Evolutionary conservation across 2,797 vertebrate species (phyloP).

Genomic region (Alfaro cultratus): DNA sequence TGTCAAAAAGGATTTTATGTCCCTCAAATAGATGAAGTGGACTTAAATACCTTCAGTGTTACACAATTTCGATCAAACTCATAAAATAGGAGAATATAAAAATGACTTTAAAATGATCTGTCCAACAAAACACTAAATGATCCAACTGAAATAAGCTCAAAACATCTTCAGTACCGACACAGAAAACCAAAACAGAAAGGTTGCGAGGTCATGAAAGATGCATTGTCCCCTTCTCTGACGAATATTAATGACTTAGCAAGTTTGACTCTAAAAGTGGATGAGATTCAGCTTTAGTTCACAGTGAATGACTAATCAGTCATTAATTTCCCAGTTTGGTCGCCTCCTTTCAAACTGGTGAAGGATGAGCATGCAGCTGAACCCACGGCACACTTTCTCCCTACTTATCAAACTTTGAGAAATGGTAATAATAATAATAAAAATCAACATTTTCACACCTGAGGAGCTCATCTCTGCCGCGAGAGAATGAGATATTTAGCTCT

Average conservation of each 20-base stretch:
- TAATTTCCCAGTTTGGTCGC: not conserved
- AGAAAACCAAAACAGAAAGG: not conserved
- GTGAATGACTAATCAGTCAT: constrained; percentile 56
- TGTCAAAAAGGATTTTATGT: too few species aligned
- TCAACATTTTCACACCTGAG: constrained; percentile 64
- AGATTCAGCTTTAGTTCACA: not conserved
- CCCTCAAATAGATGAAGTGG: too few species aligned
- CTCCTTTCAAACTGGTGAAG: constrained; percentile 62
- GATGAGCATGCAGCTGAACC: constrained; percentile 59
- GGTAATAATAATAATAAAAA: not conserved
- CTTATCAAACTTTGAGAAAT: constrained; percentile 24
- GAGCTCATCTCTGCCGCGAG: constrained; percentile 31
- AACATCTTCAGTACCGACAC: not conserved
- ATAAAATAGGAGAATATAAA: too few species aligned
- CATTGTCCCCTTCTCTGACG: not conserved
- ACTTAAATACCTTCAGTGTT: too few species aligned
- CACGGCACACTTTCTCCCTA: constrained; percentile 33
- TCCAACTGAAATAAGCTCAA: not conserved
- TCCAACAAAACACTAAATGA: not conserved
- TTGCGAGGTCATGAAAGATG: not conserved
- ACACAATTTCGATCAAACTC: too few species aligned
- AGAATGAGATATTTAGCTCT: constrained; percentile 14
- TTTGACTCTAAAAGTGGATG: not conserved
- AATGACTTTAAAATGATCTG: too few species aligned
- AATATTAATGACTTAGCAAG: not conserved